Conservation (phyloP, 2,113 vertebrate species). For the Chauna torquata region DNA sequence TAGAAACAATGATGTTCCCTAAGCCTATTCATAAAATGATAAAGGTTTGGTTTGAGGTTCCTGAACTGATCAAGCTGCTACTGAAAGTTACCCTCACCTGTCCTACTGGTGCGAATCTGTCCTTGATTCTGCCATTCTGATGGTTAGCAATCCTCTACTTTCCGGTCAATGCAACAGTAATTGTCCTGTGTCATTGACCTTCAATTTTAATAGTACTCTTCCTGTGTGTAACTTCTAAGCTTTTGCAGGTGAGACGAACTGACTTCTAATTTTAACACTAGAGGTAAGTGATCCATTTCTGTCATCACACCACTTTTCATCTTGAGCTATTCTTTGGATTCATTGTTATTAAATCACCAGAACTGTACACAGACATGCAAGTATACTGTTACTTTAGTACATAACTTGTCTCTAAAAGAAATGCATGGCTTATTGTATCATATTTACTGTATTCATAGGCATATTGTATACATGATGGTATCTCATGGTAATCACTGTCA, state of each 20-base stretch:
- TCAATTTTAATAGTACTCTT: neutral
- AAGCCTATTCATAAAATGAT: neutral
- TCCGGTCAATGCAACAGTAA: neutral
- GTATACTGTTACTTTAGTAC: neutral
- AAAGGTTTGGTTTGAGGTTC: neutral
- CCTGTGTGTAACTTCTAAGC: neutral
- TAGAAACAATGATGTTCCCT: neutral
- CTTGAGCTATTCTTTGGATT: neutral
- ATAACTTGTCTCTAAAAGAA: neutral
- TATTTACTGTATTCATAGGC: neutral
- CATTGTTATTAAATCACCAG: neutral
- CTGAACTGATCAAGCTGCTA: neutral
- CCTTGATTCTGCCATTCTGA: neutral
- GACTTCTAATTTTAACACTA: neutral
- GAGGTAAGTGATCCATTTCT: neutral
- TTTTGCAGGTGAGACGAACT: neutral
- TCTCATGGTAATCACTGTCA: neutral
- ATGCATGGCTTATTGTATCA: neutral
- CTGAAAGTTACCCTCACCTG: neutral
- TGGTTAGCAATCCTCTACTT: neutral
- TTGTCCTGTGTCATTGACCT: neutral
- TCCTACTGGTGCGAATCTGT: neutral
- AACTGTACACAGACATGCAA: neutral
- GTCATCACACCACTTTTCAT: neutral
- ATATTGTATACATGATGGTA: neutral